Base-by-base conservation (phyloP, 2,113 vertebrate genomes). In the Silurus meridionalis region DNA sequence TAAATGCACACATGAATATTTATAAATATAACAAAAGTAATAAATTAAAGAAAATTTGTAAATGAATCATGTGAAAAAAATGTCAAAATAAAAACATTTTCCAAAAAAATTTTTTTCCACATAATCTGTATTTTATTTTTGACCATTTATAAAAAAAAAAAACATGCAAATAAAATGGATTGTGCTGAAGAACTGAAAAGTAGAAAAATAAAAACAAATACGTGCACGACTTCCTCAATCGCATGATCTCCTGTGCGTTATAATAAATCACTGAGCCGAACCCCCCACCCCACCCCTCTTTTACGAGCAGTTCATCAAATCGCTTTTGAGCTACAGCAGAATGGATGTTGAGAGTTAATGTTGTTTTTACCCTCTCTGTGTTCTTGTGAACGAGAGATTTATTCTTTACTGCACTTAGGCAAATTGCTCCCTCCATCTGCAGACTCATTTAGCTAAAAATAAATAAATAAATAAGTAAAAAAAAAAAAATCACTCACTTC, bases 341-440 rank as follows among this genome's bases (percentile, higher is more conserved):
- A 64, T 48, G 80, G 71, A 83, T 74, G 58, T 58, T 77, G 58
- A 48, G 85, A 55, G 46, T 15, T 37, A 77, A 72, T 64, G 80
- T 71, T 77, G 71, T 77, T 83, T 82, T 87, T 75, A 57, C 60
- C 85, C 80, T 69, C 25, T 83, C 63, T 69, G 75, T 85, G 61
- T 67, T 80, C 64, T 80, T 80, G 52, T 25, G 53, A 14, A 67
- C 3, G 19, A 48, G 57, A 87, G 85, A 83, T 87, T 87, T 83
- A 87, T 87, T 83, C n/a, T 28, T 82, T 77, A 77, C 60, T 87
- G 85, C 85, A 87, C 85, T 87, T 83, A 64, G 71, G 85, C 80
- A 87, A 87, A 87, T 87, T 82, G 71, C 71, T 77, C 25, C 19
- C 48, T 86, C 80, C 85, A 67, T 83, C 85, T 87, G 85, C 60